Percentiles rank a stretch among this genome's conserved stretches.
Conservation (phyloP, 2,888 invertebrate species). For the Drosophila robusta region DNA sequence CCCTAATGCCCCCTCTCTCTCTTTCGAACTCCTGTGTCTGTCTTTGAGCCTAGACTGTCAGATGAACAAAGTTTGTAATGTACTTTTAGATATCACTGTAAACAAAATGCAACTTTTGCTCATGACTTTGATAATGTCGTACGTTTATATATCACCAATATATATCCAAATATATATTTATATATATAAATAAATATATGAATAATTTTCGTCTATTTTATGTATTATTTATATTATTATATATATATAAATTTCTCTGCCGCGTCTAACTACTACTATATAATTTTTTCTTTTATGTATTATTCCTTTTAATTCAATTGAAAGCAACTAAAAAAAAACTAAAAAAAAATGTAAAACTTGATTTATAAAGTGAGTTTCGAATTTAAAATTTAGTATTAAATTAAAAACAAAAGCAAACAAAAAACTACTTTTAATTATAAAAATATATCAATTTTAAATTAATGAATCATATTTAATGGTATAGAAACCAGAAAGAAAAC, state of each 20-base stretch:
- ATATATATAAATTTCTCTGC: slow-evolving; percentile 51
- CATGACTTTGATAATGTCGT: slow-evolving; percentile 64
- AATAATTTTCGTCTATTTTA: slow-evolving; percentile 41
- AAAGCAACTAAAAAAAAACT: slow-evolving; percentile 20
- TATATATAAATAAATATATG: slow-evolving; percentile 36
- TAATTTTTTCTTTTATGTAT: slow-evolving; percentile 49
- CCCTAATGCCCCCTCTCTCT: slow-evolving; percentile 2
- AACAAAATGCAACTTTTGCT: slow-evolving; percentile 74
- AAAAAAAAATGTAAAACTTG: slow-evolving; percentile 43
- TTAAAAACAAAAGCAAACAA: slow-evolving; percentile 36
- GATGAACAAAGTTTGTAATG: slow-evolving; percentile 63
- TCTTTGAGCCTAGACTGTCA: slow-evolving; percentile 60
- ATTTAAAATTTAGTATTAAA: slow-evolving; percentile 76
- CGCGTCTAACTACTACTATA: slow-evolving; percentile 51
- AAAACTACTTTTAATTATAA: slow-evolving; percentile 60
- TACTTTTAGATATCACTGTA: slow-evolving; percentile 74
- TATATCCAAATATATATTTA: slow-evolving; percentile 27
- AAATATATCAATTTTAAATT: slow-evolving; percentile 76
- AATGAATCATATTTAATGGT: slow-evolving; percentile 74
- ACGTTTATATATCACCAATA: slow-evolving; percentile 32
- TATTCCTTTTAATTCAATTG: slow-evolving; percentile 51
- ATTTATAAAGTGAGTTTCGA: slow-evolving; percentile 81
- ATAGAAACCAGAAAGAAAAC: slow-evolving; percentile 56
- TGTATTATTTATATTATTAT: slow-evolving; percentile 59
- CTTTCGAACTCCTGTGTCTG: slow-evolving; percentile 7